Evolutionary conservation across 1,140 invertebrate genomes (phyloP).

Genomic region (Drosophila parabipectinata): DNA sequence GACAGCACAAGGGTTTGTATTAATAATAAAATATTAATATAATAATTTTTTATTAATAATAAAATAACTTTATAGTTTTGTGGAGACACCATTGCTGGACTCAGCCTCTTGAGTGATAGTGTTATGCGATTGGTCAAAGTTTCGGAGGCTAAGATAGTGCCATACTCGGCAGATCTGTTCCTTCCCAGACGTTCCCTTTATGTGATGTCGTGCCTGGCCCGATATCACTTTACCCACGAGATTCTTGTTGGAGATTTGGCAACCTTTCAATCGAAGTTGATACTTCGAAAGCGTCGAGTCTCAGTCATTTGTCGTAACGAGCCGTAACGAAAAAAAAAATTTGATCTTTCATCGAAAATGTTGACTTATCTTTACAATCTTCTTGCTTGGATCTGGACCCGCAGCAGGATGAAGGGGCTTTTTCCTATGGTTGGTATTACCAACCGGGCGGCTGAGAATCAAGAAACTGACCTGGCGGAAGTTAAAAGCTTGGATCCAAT

Average conservation of each 20-base stretch:
- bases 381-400: too few species aligned
- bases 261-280: slow-evolving; percentile 87
- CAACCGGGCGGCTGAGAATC: too few species aligned
- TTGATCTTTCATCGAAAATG: too few species aligned
- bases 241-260: slow-evolving; percentile 91
- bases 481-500: too few species aligned
- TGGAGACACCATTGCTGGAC: slow-evolving; percentile 96
- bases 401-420: too few species aligned
- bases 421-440: too few species aligned
- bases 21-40: not conserved
- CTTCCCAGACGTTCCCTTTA: slow-evolving; percentile 94
- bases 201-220: slow-evolving; percentile 93
- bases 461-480: too few species aligned
- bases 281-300: slow-evolving; percentile 90
- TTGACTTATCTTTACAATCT: too few species aligned
- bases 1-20: slow-evolving; percentile 92
- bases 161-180: slow-evolving; percentile 88
- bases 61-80: slow-evolving; percentile 89
- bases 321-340: slow-evolving; percentile 82
- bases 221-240: slow-evolving; percentile 98
- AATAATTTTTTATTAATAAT: slow-evolving; percentile 80
- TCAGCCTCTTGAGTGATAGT: slow-evolving; percentile 94
- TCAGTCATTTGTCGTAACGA: slow-evolving; percentile 96
- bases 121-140: slow-evolving; percentile 95
- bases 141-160: slow-evolving; percentile 54